These are phyloP conservation scores for Amiota mariae DNA, from an alignment of 2,888 invertebrate species.

Conservation along the genomic window DNA sequence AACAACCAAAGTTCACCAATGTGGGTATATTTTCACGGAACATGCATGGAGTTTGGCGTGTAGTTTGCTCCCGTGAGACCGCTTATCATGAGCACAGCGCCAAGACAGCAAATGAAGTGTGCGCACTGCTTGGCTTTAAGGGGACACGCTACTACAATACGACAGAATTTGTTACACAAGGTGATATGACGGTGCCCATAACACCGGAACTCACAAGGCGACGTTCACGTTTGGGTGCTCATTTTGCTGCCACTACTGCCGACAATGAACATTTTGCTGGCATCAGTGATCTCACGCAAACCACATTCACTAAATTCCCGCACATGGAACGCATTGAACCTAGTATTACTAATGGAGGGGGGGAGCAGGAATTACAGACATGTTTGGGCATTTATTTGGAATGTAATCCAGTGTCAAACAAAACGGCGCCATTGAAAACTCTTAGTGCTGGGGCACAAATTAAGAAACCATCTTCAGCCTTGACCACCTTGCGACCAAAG, in stretches of 20 bases:
- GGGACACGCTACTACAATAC: constrained; percentile 66
- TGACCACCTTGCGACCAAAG: constrained; percentile 53
- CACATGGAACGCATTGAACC: constrained; percentile 49
- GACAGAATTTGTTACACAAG: constrained; percentile 49
- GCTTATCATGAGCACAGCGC: constrained; percentile 55
- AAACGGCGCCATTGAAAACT: constrained; percentile 60
- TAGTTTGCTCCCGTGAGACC: constrained; percentile 77
- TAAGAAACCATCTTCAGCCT: constrained; percentile 33
- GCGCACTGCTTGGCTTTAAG: constrained; percentile 80
- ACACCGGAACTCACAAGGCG: constrained; percentile 57
- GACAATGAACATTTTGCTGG: constrained; percentile 60
- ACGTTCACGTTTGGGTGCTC: constrained; percentile 32
- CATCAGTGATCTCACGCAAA: constrained; percentile 34
- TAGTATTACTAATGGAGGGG: constrained; percentile 8
- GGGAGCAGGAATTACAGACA: constrained; percentile 29
- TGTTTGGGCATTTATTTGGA: constrained; percentile 70
- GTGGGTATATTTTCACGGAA: constrained; percentile 80
- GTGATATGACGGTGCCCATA: constrained; percentile 56
- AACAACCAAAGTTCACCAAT: constrained; percentile 76
- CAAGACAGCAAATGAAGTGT: constrained; percentile 76
- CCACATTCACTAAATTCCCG: constrained; percentile 27
- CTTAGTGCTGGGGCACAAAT: constrained; percentile 61
- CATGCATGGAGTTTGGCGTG: constrained; percentile 79
- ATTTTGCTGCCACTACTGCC: constrained; percentile 42
- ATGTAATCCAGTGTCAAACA: constrained; percentile 64